A percentile compares a stretch with the other conserved stretches of the same genome.
Evolutionary conservation across 2,797 vertebrate species (phyloP).

Genomic region (Oceanodroma leucorhoa): DNA sequence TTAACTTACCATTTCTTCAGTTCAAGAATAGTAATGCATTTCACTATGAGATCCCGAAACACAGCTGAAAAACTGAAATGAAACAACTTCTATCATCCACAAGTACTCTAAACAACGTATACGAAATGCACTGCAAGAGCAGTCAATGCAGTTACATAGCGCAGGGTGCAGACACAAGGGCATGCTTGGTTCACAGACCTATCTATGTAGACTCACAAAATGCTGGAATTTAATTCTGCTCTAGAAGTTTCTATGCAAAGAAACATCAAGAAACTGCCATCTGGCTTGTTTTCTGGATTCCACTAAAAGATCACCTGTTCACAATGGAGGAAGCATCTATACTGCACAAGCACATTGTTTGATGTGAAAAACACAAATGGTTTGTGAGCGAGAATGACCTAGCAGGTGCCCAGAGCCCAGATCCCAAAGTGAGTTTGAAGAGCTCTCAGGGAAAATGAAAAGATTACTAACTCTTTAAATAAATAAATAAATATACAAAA

Average conservation of each 20-base stretch:
- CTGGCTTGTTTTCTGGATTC: background rate
- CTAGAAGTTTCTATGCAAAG: background rate
- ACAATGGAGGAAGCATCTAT: background rate
- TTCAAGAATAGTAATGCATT: background rate
- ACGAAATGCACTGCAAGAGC: background rate
- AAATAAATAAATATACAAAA: background rate
- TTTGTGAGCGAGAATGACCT: background rate
- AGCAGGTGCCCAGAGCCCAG: background rate
- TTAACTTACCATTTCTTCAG: background rate
- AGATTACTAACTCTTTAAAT: background rate
- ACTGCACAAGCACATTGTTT: background rate
- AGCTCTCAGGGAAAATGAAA: background rate
- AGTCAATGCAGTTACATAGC: background rate
- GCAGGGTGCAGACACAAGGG: background rate
- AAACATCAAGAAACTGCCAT: background rate
- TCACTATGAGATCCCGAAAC: background rate
- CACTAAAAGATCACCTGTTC: background rate
- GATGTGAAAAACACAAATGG: background rate
- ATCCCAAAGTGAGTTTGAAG: background rate
- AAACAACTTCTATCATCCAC: background rate
- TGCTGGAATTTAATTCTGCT: background rate
- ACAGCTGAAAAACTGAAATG: background rate
- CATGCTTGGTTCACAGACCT: background rate
- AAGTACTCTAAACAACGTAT: background rate
- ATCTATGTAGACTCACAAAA: background rate